Evolutionary conservation across 1,140 invertebrate genomes (phyloP).

Genomic region (Bombus pyrosoma): DNA sequence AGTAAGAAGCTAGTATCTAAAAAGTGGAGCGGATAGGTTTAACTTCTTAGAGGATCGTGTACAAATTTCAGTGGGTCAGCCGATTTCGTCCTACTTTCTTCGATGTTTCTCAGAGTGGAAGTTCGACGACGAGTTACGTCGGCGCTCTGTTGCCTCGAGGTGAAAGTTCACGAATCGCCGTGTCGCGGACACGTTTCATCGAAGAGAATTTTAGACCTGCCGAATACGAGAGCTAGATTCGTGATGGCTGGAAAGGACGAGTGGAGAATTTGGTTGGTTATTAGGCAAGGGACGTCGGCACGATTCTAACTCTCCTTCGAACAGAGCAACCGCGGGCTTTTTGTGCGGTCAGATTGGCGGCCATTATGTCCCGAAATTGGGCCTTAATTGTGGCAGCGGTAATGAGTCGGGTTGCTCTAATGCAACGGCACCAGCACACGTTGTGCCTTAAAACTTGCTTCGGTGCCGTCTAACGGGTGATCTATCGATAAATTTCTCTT

Average conservation of each 20-base stretch:
- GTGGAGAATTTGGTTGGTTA: slow-evolving; percentile 76
- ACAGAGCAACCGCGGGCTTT: slow-evolving; percentile 68
- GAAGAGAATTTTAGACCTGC: neutral
- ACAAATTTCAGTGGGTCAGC: too few relatives aligned
- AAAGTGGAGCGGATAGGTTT: too few relatives aligned
- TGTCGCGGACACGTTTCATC: neutral
- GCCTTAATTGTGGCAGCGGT: slow-evolving; percentile 80
- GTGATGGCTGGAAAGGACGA: slow-evolving; percentile 57
- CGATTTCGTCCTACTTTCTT: slow-evolving; percentile 2
- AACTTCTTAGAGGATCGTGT: too few relatives aligned
- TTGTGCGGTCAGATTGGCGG: slow-evolving; percentile 78
- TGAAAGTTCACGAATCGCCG: slow-evolving; percentile 24
- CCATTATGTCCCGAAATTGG: slow-evolving; percentile 80
- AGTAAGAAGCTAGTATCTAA: too few relatives aligned
- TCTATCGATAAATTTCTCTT: neutral
- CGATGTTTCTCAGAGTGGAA: neutral
- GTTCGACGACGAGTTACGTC: neutral
- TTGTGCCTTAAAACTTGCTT: slow-evolving; percentile 55
- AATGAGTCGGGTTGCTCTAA: slow-evolving; percentile 79
- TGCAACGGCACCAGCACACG: slow-evolving; percentile 72
- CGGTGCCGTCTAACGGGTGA: slow-evolving; percentile 71
- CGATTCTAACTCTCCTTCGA: slow-evolving; percentile 71
- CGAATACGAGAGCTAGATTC: slow-evolving; percentile 66
- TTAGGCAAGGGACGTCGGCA: slow-evolving; percentile 73
- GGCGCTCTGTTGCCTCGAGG: neutral